These are phyloP conservation scores for Seriola aureovittata DNA, from an alignment of 2,113 vertebrate species.

Conservation along the genomic window DNA sequence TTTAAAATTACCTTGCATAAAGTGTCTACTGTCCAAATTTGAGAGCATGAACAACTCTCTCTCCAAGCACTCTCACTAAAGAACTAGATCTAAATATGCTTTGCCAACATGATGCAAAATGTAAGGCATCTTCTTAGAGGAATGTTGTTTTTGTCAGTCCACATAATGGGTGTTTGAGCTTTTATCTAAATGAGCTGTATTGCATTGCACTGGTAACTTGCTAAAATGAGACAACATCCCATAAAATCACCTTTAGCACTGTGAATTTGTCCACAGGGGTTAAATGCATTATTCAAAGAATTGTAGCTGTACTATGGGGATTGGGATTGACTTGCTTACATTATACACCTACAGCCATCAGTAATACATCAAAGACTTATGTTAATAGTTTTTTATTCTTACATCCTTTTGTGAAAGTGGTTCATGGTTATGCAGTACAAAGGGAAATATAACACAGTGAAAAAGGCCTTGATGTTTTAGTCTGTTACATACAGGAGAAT, in stretches of 20 bases:
- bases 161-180: background rate
- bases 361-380: slow-evolving; percentile 4
- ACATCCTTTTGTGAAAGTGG: background rate
- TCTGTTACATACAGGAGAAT: background rate
- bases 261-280: background rate
- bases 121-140: background rate
- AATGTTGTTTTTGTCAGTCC: background rate
- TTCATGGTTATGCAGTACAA: background rate
- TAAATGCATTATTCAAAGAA: slow-evolving; percentile 19
- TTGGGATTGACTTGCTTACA: background rate
- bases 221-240: background rate
- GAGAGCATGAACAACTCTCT: background rate
- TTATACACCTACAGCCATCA: background rate
- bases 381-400: background rate
- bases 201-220: background rate
- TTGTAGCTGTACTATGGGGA: background rate
- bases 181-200: background rate
- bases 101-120: background rate
- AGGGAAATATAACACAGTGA: background rate
- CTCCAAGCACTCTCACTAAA: background rate
- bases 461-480: background rate
- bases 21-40: slow-evolving; percentile 12
- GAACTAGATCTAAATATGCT: background rate
- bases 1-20: slow-evolving; percentile 24
- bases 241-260: background rate